Percentiles rank a stretch among this genome's conserved stretches.
Conservation (phyloP, 2,797 vertebrate genomes). For the Masticophis lateralis region DNA sequence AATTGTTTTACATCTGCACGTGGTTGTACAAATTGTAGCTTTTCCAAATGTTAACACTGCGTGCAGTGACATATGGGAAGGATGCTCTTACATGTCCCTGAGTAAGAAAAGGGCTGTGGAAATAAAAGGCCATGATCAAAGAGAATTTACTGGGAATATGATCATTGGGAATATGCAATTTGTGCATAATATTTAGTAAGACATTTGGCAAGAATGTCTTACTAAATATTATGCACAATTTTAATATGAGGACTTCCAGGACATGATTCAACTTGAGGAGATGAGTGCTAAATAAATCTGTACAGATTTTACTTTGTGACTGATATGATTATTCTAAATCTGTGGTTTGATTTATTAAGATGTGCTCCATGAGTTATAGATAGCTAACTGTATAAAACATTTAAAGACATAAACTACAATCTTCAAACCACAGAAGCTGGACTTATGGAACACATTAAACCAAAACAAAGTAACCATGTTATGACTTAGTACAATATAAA, state of each 20-base stretch:
- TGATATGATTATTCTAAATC: not conserved
- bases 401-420: not conserved
- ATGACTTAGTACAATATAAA: not conserved
- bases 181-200: too few species aligned
- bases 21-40: not conserved
- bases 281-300: not conserved
- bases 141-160: not conserved
- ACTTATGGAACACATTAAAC: not conserved
- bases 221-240: not conserved
- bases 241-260: not conserved
- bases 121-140: not conserved
- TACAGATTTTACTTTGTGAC: not conserved
- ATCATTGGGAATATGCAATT: not conserved
- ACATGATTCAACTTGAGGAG: not conserved
- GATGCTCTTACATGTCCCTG: not conserved
- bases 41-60: not conserved
- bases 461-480: not conserved
- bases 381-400: not conserved
- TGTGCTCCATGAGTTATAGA: not conserved
- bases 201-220: not conserved
- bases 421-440: not conserved
- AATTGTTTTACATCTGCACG: not conserved
- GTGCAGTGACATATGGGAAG: not conserved
- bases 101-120: not conserved
- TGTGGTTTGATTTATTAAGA: not conserved